Conservation (phyloP, 2,888 invertebrate species). For the Pandemis corylana region DNA sequence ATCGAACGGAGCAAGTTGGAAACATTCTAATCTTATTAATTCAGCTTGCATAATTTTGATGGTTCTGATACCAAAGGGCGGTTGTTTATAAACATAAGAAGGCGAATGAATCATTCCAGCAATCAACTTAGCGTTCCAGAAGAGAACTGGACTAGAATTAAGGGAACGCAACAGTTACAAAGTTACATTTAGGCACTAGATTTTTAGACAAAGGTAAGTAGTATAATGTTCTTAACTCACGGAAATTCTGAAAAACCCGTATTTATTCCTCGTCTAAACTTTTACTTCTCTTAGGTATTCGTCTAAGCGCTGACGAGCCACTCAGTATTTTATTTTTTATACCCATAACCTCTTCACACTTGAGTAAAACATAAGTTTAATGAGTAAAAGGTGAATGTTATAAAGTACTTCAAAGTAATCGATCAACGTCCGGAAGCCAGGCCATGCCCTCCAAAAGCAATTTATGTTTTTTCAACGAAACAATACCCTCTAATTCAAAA, state of each 20-base stretch:
- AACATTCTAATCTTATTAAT: background rate
- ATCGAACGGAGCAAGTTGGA: background rate
- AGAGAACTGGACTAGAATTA: background rate
- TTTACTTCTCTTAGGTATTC: too few species aligned
- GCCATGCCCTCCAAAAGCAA: background rate
- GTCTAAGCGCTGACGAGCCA: too few species aligned
- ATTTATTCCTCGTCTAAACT: too few species aligned
- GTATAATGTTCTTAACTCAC: too few species aligned
- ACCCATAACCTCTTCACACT: too few species aligned
- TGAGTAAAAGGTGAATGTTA: background rate
- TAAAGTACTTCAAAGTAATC: slow-evolving; percentile 5
- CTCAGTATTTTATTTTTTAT: background rate
- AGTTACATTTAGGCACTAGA: too few species aligned
- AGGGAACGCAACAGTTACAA: background rate
- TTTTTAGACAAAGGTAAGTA: too few species aligned
- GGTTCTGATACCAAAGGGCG: background rate
- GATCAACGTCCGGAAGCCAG: slow-evolving; percentile 7
- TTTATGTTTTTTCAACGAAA: background rate
- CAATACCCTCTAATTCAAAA: slow-evolving; percentile 14
- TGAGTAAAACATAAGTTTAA: background rate
- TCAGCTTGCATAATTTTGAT: background rate
- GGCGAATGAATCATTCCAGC: background rate
- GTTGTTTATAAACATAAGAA: background rate
- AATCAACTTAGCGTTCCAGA: background rate
- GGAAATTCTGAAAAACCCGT: too few species aligned